phyloP scores from a whole-genome alignment of 2,797 vertebrate genomes.

The Hippoglossus hippoglossus region DNA sequence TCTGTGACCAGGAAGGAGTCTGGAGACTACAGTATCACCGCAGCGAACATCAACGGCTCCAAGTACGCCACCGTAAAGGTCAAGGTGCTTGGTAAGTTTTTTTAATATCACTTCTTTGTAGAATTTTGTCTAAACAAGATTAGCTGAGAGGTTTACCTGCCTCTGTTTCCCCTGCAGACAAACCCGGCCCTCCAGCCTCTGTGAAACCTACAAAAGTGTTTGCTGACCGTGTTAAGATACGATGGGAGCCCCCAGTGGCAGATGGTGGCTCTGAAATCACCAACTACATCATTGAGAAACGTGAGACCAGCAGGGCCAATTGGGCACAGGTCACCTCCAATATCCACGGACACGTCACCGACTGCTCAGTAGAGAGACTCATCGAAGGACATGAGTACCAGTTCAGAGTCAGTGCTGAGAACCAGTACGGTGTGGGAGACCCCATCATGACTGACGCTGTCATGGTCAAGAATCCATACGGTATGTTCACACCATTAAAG shows the following conservation, averaged over 20 bases:
- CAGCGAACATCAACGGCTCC: slow-evolving; percentile 93
- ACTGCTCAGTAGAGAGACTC: slow-evolving; percentile 94
- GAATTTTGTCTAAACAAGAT: background rate
- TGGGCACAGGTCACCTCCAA: slow-evolving; percentile 96
- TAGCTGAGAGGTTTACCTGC: background rate
- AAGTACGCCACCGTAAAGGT: slow-evolving; percentile 95
- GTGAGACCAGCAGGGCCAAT: slow-evolving; percentile 98
- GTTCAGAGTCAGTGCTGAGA: slow-evolving; percentile 97
- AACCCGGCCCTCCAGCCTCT: slow-evolving; percentile 96
- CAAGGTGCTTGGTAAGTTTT: slow-evolving; percentile 84
- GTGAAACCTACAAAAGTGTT: slow-evolving; percentile 93
- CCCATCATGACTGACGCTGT: slow-evolving; percentile 88
- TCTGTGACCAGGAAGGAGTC: slow-evolving; percentile 94
- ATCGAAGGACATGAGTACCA: slow-evolving; percentile 98
- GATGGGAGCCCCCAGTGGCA: slow-evolving; percentile 95
- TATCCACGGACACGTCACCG: slow-evolving; percentile 88
- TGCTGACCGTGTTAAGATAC: slow-evolving; percentile 91
- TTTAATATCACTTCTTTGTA: background rate
- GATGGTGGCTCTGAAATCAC: slow-evolving; percentile 98
- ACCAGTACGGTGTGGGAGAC: slow-evolving; percentile 96
- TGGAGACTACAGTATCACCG: slow-evolving; percentile 95
- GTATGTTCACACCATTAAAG: slow-evolving; percentile 73
- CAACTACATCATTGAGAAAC: slow-evolving; percentile 98
- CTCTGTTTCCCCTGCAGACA: slow-evolving; percentile 83
- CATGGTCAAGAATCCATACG: slow-evolving; percentile 96